These are phyloP conservation scores for Aviceda subcristata DNA, from an alignment of 2,113 vertebrate species.

Conservation along the genomic window DNA sequence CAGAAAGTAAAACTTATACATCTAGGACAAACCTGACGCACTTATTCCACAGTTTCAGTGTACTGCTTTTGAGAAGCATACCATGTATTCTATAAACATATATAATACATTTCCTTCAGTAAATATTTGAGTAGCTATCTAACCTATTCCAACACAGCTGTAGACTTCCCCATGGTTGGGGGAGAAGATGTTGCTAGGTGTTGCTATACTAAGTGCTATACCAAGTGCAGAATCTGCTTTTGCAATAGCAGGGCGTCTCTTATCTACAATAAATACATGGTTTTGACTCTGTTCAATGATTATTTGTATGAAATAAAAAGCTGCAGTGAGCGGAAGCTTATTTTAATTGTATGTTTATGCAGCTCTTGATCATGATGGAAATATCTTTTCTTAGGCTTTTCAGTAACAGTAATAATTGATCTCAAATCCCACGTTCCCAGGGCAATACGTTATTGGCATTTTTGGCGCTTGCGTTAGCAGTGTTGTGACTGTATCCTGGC, in stretches of 20 bases:
- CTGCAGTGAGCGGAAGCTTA: not conserved
- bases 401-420: not conserved
- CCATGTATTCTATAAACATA: constrained; percentile 13
- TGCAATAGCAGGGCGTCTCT: not conserved
- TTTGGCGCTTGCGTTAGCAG: not conserved
- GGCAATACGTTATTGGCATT: not conserved
- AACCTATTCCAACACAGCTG: constrained; percentile 29
- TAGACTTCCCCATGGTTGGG: not conserved
- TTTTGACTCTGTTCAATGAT: not conserved
- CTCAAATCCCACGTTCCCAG: not conserved
- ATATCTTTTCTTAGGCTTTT: not conserved
- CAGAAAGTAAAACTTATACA: not conserved
- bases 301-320: not conserved
- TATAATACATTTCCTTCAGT: constrained; percentile 43
- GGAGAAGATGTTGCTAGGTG: not conserved
- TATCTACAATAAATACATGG: constrained; percentile 48
- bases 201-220: not conserved
- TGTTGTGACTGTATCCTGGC: not conserved
- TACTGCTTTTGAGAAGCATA: not conserved
- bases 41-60: not conserved
- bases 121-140: constrained; percentile 44
- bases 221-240: not conserved
- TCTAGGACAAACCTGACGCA: not conserved
- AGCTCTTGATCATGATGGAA: not conserved
- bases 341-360: not conserved